Base-by-base conservation (phyloP, 2,113 vertebrate genomes). In the Erpornis zantholeuca region DNA sequence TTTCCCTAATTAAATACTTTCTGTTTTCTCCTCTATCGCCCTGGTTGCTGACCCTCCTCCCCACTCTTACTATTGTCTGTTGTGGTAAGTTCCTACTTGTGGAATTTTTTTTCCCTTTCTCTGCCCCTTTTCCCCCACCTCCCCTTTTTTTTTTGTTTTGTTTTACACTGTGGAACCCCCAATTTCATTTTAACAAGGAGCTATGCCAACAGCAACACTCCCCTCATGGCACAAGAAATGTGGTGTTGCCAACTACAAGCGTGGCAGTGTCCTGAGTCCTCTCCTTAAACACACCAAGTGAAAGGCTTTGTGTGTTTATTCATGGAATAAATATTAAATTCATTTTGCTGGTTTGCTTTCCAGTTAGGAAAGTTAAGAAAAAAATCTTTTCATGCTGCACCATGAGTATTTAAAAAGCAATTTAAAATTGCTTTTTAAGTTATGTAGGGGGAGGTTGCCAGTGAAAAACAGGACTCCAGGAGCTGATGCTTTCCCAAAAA, bases 31-130 rank as follows among this genome's bases (percentile, higher is more conserved):
- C 98, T 98, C 98, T 99, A 97, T 99, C 98, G 98, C 98, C 99
- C 99, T 98, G 99, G 99, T 99, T 99, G 99, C 99, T 98, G 99
- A 99, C 98, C 98, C 98, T 99, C 98, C 98, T 99, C 98, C 99
- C 99, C 98, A 99, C 99, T 99, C 99, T 99, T 99, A 99, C 99
- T 99, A 99, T 99, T 99, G 98, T 99, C 99, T 99, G 97, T 99
- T 99, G 98, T 99, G 99, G 99, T 99, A 99, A 99, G 99, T 99
- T 99, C 97, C 98, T 98, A 98, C 98, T 99, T 98, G 98, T 96
- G 98, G 98, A 98, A 98, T 50, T 63, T 92, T 54, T 50, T 36
- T 72, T 11, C 64, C 79, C 83, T 77, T 97, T 97, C 96, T 95
- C 92, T 96, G 38, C 72, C 72, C 84, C 45, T 23, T 42, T 17